Percentiles rank a stretch among this genome's conserved stretches.
Evolutionary conservation across 2,888 invertebrate genomes (phyloP).

Genomic region (Bombylius major): DNA sequence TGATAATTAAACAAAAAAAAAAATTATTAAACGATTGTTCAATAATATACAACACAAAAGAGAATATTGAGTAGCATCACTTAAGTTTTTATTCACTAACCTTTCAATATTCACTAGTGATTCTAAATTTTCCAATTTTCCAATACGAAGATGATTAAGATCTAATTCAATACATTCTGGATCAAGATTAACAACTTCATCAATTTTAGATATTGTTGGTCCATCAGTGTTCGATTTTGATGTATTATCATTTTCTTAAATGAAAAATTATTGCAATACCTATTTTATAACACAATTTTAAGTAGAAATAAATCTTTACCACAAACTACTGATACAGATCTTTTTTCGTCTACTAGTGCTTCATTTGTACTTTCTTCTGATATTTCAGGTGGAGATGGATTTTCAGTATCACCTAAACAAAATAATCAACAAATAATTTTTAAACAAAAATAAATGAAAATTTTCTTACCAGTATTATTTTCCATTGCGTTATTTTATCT

Average conservation of each 20-base stretch:
- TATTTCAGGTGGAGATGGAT: background rate
- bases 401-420: background rate
- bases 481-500: no score
- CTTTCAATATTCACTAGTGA: constrained; percentile 59
- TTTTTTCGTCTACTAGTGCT: background rate
- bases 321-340: background rate
- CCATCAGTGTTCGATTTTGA: constrained; percentile 1
- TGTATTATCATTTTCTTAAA: background rate
- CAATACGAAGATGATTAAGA: constrained; percentile 78
- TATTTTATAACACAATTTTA: background rate
- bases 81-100: constrained; percentile 14
- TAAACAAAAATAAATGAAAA: no score
- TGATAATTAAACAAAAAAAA: constrained; percentile 7
- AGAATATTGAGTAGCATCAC: no score
- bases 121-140: constrained; percentile 73
- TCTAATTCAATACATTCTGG: constrained; percentile 47
- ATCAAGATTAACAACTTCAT: constrained; percentile 30
- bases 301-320: background rate
- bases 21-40: background rate
- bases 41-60: no score
- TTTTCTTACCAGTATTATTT: no score
- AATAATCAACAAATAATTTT: background rate
- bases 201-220: constrained; percentile 22
- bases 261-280: background rate
- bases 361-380: background rate